A percentile compares a stretch with the other conserved stretches of the same genome.
Conservation (phyloP, 1,140 invertebrate genomes). For the Pseudomyrmex pallidus region DNA sequence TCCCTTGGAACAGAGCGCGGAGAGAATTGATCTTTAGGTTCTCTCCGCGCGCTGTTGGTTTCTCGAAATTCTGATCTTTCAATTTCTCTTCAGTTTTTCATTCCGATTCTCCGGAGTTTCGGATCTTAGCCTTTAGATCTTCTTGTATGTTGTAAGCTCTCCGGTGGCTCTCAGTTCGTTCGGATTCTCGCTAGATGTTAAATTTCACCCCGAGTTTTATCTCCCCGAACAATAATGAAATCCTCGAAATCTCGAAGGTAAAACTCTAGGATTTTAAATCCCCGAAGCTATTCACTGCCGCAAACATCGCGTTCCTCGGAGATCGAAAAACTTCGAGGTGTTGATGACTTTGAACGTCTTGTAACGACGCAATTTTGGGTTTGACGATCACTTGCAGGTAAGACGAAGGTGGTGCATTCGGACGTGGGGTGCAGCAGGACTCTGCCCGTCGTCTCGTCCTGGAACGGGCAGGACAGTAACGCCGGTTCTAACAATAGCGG, state of each 20-base stretch:
- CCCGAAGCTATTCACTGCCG: not conserved
- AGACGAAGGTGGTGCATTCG: slow-evolving; percentile 82
- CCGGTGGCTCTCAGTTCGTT: too few species aligned
- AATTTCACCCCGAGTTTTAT: too few species aligned
- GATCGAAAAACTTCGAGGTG: not conserved
- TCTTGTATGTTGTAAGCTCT: too few species aligned
- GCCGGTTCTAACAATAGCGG: slow-evolving; percentile 67
- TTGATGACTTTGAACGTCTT: not conserved
- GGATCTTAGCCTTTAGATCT: too few species aligned
- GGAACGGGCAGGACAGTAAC: slow-evolving; percentile 78
- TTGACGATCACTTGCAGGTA: slow-evolving; percentile 74
- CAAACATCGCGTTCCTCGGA: not conserved
- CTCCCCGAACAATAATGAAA: not conserved
- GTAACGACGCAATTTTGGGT: not conserved
- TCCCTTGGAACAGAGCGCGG: too few species aligned
- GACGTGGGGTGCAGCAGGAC: slow-evolving; percentile 83
- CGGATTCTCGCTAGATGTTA: too few species aligned
- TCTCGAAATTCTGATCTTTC: too few species aligned
- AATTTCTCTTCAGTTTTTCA: too few species aligned
- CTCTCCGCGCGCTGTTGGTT: too few species aligned
- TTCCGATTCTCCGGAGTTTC: too few species aligned
- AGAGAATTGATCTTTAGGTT: too few species aligned
- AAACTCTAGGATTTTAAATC: not conserved
- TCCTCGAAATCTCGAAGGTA: not conserved
- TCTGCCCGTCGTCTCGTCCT: slow-evolving; percentile 81